Evolutionary conservation across 1,140 invertebrate species (phyloP).

Genomic region (Drosophila trapezifrons): DNA sequence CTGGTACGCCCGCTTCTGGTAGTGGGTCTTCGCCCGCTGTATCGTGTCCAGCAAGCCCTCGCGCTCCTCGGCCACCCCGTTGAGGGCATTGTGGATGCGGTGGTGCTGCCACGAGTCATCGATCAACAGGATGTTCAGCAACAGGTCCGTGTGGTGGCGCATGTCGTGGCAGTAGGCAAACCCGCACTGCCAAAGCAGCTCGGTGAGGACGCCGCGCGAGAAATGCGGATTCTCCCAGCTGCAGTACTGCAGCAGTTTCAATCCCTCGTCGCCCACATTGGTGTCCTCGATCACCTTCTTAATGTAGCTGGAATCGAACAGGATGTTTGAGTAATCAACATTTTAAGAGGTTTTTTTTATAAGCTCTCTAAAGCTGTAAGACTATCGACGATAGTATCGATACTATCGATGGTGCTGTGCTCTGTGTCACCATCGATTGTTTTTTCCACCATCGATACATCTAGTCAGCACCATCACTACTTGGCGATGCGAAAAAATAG

Average conservation of each 20-base stretch:
- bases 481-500: too few species aligned
- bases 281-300: conserved; percentile 98
- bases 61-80: conserved; percentile 95
- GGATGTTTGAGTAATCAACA: not conserved
- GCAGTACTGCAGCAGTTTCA: conserved; percentile 95
- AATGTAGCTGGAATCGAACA: conserved; percentile 88
- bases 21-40: conserved; percentile 95
- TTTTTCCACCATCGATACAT: too few species aligned
- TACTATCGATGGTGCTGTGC: too few species aligned
- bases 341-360: too few species aligned
- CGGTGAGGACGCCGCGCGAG: conserved; percentile 93
- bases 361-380: too few species aligned
- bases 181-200: conserved; percentile 96
- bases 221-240: conserved; percentile 98
- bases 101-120: conserved; percentile 98
- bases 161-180: conserved; percentile 98
- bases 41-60: conserved; percentile 98
- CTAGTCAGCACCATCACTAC: too few species aligned
- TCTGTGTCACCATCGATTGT: too few species aligned
- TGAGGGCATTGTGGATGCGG: conserved; percentile 95
- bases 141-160: conserved; percentile 94
- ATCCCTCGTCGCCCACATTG: conserved; percentile 94
- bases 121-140: conserved; percentile 93
- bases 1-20: conserved; percentile 98
- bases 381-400: too few species aligned